Evolutionary conservation across 2,113 vertebrate genomes (phyloP).

Genomic region (Mus musculus): GRCm39 chr2:167912001-167912500

Average conservation of each 20-base stretch:
- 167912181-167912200: too few relatives aligned
- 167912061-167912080: too few relatives aligned
- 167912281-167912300: background rate
- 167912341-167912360: background rate
- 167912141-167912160: background rate
- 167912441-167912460: background rate
- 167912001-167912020: too few relatives aligned
- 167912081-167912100: too few relatives aligned
- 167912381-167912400: background rate
- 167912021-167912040: too few relatives aligned
- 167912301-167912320: background rate
- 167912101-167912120: background rate
- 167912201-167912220: background rate
- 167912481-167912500: background rate
- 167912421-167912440: rapidly evolving
- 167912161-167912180: background rate
- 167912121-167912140: background rate
- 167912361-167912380: background rate
- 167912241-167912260: too few relatives aligned
- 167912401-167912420: background rate
- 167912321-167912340: background rate
- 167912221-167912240: background rate
- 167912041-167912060: too few relatives aligned
- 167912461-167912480: background rate
- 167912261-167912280: too few relatives aligned